These are phyloP conservation scores for Pseudopipra pipra DNA, from an alignment of 2,113 vertebrate genomes.

Conservation along the genomic window DNA sequence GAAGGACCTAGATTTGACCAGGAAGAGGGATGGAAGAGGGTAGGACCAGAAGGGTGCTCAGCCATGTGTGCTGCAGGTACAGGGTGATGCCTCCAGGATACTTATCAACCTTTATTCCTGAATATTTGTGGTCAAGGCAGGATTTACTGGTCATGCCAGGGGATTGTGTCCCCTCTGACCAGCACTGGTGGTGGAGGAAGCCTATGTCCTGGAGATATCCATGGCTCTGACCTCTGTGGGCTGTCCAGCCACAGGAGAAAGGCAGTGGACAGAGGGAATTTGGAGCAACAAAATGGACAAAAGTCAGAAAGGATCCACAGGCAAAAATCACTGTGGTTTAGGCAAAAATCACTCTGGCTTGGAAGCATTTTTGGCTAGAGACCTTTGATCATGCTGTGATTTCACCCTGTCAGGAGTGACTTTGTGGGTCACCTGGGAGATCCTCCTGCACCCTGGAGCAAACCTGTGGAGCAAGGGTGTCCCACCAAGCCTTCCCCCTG, in stretches of 20 bases:
- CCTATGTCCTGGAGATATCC: not conserved
- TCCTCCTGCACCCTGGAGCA: not conserved
- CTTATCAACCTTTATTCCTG: not conserved
- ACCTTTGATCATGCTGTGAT: rapidly evolving
- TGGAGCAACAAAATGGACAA: not conserved
- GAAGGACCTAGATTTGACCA: not conserved
- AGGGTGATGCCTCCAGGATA: not conserved
- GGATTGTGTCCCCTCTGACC: not conserved
- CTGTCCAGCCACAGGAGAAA: not conserved
- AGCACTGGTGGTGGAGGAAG: not conserved
- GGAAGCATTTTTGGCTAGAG: not conserved
- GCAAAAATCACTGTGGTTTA: not conserved
- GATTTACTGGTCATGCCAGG: not conserved
- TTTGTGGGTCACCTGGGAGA: not conserved
- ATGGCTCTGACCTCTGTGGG: not conserved
- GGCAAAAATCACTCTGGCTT: not conserved
- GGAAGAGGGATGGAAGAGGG: not conserved
- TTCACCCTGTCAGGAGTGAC: rapidly evolving
- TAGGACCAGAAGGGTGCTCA: not conserved
- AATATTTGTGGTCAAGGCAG: not conserved
- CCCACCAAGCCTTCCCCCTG: not conserved
- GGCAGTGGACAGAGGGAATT: not conserved
- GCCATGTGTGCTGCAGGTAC: rapidly evolving
- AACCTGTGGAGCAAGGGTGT: not conserved
- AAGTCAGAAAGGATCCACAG: not conserved